These are phyloP conservation scores for Narcine bancroftii DNA, from an alignment of 2,113 vertebrate species.

Conservation along the genomic window DNA sequence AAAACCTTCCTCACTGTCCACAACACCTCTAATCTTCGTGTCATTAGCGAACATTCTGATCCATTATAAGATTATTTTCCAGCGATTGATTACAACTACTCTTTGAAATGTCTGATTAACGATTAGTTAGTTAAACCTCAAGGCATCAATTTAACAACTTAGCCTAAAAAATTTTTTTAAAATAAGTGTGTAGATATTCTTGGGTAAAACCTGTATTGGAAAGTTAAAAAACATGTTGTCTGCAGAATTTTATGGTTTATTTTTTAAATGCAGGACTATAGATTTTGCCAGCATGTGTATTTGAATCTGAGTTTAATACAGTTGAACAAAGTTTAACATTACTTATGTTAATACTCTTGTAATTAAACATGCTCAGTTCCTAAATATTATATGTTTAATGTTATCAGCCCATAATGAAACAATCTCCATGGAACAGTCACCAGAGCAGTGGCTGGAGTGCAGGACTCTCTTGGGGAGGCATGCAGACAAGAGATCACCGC, in stretches of 20 bases:
- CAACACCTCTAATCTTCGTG: too few species aligned
- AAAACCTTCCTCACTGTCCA: too few species aligned
- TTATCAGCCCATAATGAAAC: constrained; percentile 85
- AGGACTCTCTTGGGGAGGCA: constrained; percentile 80
- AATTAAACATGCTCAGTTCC: background rate
- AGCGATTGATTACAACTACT: background rate
- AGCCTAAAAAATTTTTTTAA: background rate
- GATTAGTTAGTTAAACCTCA: background rate
- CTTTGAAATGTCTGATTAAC: background rate
- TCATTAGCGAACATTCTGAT: too few species aligned
- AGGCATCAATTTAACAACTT: background rate
- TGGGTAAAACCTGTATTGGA: background rate
- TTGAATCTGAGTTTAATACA: background rate
- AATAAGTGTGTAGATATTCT: background rate
- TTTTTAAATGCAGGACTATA: background rate
- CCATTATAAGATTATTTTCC: background rate
- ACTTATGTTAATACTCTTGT: background rate
- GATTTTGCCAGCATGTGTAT: background rate
- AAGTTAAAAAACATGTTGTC: too few species aligned
- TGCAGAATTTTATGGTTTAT: background rate
- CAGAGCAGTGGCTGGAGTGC: constrained; percentile 89
- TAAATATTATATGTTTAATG: constrained; percentile 24
- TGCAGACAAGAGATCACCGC: constrained; percentile 81
- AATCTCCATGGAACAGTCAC: constrained; percentile 86
- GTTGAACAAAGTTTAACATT: background rate